Percentiles rank a stretch among this genome's conserved stretches.
phyloP scores from a whole-genome alignment of 2,888 invertebrate species.

The Callinectes sapidus region DNA sequence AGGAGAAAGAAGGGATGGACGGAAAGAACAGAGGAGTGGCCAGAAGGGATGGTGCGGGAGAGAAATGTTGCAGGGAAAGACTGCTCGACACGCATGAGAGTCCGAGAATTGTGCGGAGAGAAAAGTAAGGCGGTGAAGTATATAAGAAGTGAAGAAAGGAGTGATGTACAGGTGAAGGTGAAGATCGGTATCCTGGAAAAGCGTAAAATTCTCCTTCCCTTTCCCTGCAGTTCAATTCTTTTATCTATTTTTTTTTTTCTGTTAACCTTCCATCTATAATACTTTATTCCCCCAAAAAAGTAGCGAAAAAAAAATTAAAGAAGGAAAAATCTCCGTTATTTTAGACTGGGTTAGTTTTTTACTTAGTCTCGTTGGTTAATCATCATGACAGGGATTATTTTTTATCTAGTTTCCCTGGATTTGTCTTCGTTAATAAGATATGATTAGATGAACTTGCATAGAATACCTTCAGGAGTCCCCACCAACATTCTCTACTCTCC shows the following conservation, averaged over 20 bases:
- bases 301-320: neutral
- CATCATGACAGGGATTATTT: too few species aligned
- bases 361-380: too few species aligned
- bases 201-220: too few species aligned
- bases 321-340: neutral
- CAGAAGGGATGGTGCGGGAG: neutral
- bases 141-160: neutral
- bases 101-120: neutral
- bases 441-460: too few species aligned
- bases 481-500: neutral
- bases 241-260: too few species aligned
- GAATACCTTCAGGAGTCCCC: neutral
- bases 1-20: neutral
- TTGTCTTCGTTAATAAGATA: too few species aligned
- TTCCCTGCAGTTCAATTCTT: too few species aligned
- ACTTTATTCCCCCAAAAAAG: neutral
- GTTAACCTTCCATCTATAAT: too few species aligned
- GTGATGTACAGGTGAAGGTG: neutral
- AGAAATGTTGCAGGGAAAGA: neutral
- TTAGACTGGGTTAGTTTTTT: too few species aligned
- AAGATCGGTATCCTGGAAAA: too few species aligned
- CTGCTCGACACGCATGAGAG: neutral
- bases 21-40: neutral
- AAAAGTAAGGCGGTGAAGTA: neutral
- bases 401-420: too few species aligned